These are phyloP conservation scores for Cerastis rubricosa DNA, from an alignment of 2,888 invertebrate genomes.

Conservation along the genomic window DNA sequence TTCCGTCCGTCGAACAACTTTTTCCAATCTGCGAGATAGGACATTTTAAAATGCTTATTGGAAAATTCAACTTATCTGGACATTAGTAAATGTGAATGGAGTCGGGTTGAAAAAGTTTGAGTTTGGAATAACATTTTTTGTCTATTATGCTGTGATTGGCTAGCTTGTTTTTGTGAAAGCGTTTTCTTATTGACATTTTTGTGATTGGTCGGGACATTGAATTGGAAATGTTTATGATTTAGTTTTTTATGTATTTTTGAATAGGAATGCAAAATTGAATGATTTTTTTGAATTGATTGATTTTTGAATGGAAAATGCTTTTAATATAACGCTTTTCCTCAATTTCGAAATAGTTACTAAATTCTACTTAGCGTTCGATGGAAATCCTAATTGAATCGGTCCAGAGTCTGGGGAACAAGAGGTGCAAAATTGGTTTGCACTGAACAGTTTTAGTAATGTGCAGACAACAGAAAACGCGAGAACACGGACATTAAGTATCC, in stretches of 20 bases:
- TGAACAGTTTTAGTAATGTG: neutral
- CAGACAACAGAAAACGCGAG: neutral
- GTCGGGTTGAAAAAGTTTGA: constrained; percentile 42
- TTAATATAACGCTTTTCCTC: neutral
- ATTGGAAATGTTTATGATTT: neutral
- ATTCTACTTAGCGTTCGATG: neutral
- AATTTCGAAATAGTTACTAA: neutral
- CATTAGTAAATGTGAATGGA: constrained; percentile 53
- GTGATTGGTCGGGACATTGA: neutral
- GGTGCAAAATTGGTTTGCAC: neutral
- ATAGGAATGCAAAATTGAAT: too few species aligned
- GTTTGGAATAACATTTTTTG: constrained; percentile 7
- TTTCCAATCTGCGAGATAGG: constrained; percentile 66
- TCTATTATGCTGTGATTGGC: constrained; percentile 11
- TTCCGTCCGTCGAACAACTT: constrained; percentile 57
- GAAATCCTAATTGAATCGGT: neutral
- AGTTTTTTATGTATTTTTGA: neutral
- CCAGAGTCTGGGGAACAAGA: neutral
- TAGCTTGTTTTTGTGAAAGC: neutral
- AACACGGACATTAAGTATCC: neutral
- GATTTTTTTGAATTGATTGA: too few species aligned
- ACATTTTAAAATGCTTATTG: constrained; percentile 67
- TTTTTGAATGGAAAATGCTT: neutral
- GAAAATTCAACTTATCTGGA: constrained; percentile 59
- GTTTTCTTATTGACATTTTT: constrained; percentile 16